A percentile compares a stretch with the other conserved stretches of the same genome.
phyloP scores from a whole-genome alignment of 2,113 vertebrate species.

The Forbesichthys agassizii region DNA sequence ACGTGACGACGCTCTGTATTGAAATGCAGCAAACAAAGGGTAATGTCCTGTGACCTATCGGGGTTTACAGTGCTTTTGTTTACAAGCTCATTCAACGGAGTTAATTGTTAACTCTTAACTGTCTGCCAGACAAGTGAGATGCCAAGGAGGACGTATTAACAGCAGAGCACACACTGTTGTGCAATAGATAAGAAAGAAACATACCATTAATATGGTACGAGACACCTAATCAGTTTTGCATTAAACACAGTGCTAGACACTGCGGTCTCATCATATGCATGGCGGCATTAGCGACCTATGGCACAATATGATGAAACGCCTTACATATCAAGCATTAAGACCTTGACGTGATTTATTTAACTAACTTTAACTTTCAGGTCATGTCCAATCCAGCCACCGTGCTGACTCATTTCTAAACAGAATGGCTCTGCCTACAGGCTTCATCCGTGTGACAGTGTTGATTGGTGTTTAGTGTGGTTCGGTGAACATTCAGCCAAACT shows the following conservation, averaged over 20 bases:
- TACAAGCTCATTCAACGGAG: slow-evolving; percentile 63
- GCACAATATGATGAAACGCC: slow-evolving; percentile 14
- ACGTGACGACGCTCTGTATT: slow-evolving; percentile 31
- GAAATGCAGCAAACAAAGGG: slow-evolving; percentile 56
- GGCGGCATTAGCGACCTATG: background rate
- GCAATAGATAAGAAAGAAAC: slow-evolving; percentile 34
- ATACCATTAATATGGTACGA: background rate
- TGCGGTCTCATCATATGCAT: background rate
- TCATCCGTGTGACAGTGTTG: slow-evolving; percentile 34
- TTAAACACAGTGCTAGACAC: slow-evolving; percentile 5
- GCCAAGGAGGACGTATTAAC: slow-evolving; percentile 23
- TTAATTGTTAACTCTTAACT: slow-evolving; percentile 71
- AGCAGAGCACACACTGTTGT: slow-evolving; percentile 40
- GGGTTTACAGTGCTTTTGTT: slow-evolving; percentile 64
- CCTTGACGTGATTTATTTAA: background rate
- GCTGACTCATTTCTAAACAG: slow-evolving; percentile 17
- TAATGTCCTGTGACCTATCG: slow-evolving; percentile 69
- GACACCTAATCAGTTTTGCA: background rate
- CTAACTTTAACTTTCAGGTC: background rate
- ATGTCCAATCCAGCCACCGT: background rate
- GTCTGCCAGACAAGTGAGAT: slow-evolving; percentile 9
- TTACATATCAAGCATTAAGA: slow-evolving; percentile 3
- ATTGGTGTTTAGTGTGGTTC: slow-evolving; percentile 52
- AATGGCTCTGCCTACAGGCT: slow-evolving; percentile 5
- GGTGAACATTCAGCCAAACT: slow-evolving; percentile 65